Base-by-base conservation (phyloP, 2,797 vertebrate species). In the Capromys pilorides region DNA sequence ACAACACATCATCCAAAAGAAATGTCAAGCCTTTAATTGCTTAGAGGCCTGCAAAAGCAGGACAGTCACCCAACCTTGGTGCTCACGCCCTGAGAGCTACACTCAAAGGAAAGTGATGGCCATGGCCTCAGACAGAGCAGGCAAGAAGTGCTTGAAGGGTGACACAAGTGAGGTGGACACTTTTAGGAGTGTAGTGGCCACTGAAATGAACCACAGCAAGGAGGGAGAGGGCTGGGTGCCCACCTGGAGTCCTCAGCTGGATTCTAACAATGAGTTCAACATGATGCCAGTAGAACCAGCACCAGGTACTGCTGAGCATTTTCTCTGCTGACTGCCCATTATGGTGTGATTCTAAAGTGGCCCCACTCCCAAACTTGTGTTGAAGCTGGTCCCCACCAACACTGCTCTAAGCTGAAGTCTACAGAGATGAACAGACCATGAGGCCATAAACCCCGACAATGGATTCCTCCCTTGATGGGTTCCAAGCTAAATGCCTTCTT, bases 281-380 rank as follows among this genome's bases (percentile, higher is more conserved):
- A 4, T 28, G 22, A 39, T 16, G 39, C 41, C 21, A 5, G 39
- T n/a, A 26, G 21, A 88, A 36, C 31, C 6, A 28, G n/a, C 19
- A 18, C 4, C 22, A 3, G 0, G 1, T 8, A 13, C 0, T 1
- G 24, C 28, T 4, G 49, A 24, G 14, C 5, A 13, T 4, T 1
- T 10, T 16, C 57, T 49, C 57, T 51, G 45, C 36, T 24, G 5
- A 6, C 31, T 1, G 5, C 31, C 22, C 36, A 28, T 36, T 28
- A 49, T 2, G 41, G 41, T 45, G 14, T 51, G 75, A 6, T 19
- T 49, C 75, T 18, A 16, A 51, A 49, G 31, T 10, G 45, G 19
- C 1, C 75, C 75, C 21, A 14, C 6, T 4, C 71, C 24, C 36
- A 11, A 11, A 21, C 49, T 79, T 7, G 31, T 5, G 49, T 54